These are phyloP conservation scores for Aporophyla nigra DNA, from an alignment of 2,888 invertebrate genomes.

Conservation along the genomic window DNA sequence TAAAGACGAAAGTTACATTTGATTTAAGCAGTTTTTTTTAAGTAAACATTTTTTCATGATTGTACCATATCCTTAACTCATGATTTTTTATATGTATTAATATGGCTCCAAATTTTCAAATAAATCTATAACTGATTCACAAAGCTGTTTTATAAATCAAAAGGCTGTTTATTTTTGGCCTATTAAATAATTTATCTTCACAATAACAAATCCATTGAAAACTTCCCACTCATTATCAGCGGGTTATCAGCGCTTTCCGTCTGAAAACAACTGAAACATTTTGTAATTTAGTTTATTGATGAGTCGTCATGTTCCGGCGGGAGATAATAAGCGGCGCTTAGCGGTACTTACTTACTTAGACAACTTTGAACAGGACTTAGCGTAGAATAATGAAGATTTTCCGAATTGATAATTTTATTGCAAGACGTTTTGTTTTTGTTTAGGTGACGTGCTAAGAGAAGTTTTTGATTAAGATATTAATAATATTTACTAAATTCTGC, in stretches of 20 bases:
- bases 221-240: slow-evolving; percentile 10
- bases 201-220: background rate
- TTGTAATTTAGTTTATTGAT: slow-evolving; percentile 57
- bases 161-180: background rate
- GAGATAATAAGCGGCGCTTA: slow-evolving; percentile 49
- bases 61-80: no score
- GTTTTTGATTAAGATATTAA: slow-evolving; percentile 27
- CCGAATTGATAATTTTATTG: slow-evolving; percentile 40
- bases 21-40: no score
- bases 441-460: background rate
- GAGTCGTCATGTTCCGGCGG: slow-evolving; percentile 48
- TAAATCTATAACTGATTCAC: background rate
- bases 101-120: no score
- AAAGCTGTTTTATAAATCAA: background rate
- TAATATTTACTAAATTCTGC: no score
- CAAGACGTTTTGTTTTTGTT: slow-evolving; percentile 23
- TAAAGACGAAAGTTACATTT: background rate
- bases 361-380: slow-evolving; percentile 40
- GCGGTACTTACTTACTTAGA: slow-evolving; percentile 49
- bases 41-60: no score
- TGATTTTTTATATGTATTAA: no score
- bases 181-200: background rate
- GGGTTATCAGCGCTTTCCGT: slow-evolving; percentile 30
- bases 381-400: slow-evolving; percentile 37
- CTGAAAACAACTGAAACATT: slow-evolving; percentile 42